Evolutionary conservation across 2,113 vertebrate species (phyloP), one percentile per base, ranked within the genome.

Genomic region (Catharus minimus): DNA sequence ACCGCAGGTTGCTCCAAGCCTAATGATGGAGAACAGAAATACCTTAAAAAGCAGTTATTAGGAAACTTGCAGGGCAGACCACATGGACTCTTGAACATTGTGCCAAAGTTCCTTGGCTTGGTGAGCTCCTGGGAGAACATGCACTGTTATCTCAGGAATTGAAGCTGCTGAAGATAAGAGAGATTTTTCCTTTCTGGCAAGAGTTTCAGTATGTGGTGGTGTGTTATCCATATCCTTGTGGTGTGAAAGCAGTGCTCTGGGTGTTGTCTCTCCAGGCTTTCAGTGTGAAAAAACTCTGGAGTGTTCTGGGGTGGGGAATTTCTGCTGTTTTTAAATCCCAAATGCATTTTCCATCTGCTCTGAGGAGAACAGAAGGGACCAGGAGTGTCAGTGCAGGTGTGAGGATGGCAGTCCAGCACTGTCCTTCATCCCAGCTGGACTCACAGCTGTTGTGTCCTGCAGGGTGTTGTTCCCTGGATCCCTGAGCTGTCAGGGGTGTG

Each of bases 141-240:
- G 10, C 47, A 2, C 66, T 46, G 19, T 38, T 56, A 4, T 16
- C 36, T n/a, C 22, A 0, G 0, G 0, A 1, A 1, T 0, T 39
- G 49, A 5, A 13, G 30, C 47, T 90, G 60, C 71, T 65, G 47
- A 10, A 33, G 80, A 36, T 9, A 22, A 22, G 8, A 53, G 56
- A 9, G 16, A 5, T 13, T 55, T 60, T 41, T 47, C 6, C 32
- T 65, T 72, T 57, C 62, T 28, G 32, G 14, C 22, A 21, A 1
- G 5, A 24, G 0, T 15, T 65, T 41, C 6, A 1, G 33, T 21
- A 0, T 22, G 6, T 16, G 1, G 4, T 36, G 38, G 4, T 78
- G 65, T 22, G 5, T 52, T 44, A 6, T 9, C 1, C 2, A 1
- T 14, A 10, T 30, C 2, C 5, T 32, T 62, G 10, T 44, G 27